Evolutionary conservation across 1,140 invertebrate species (phyloP), one percentile per base, ranked within the genome.

Genomic region (Zophobas atratus): DNA sequence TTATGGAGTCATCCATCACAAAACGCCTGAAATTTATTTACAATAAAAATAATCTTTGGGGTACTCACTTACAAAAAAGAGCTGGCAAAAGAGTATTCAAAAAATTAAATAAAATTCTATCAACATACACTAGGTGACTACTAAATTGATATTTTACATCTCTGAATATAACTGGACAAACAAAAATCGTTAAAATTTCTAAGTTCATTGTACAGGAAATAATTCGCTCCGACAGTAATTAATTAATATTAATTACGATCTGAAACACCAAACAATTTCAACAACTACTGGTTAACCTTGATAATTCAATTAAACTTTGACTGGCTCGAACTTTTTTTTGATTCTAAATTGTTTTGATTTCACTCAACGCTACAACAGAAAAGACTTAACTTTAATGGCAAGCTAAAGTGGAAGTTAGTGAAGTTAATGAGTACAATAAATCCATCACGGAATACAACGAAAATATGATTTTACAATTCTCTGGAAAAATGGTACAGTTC

Each of bases 311-410:
- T 20, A 67, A 60, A 67, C 41, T 67, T 67, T 67, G 60, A 39
- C 60, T 67, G 60, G 60, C 41, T 41, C 49, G 43, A 51, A 51
- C 4, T 51, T 43, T 34, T 55, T 55, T 55, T 67, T 67, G 60
- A 67, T 67, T 67, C 60, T 67, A 67, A 63, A 67, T 36, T 20
- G n/a, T 67, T 67, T 67, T 67, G 60, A 67, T 67, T 63, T 63
- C 34, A 2, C 43, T 67, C 33, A 57, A 32, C n/a, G 4, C 60
- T 67, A 67, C 60, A 67, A 67, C 60, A 39, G 20, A 51, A 67
- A 67, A 43, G 38, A 39, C 60, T 36, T 67, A 8, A 67, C 20
- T 67, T 67, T 67, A 43, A 67, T 67, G 60, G 60, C 60, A 67
- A 67, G 60, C 60, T 67, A 67, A 8, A 60, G 60, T 67, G 60